Percentiles rank a stretch among this genome's conserved stretches.
Evolutionary conservation across 1,140 invertebrate species (phyloP).

Genomic region (Bombus pascuorum): DNA sequence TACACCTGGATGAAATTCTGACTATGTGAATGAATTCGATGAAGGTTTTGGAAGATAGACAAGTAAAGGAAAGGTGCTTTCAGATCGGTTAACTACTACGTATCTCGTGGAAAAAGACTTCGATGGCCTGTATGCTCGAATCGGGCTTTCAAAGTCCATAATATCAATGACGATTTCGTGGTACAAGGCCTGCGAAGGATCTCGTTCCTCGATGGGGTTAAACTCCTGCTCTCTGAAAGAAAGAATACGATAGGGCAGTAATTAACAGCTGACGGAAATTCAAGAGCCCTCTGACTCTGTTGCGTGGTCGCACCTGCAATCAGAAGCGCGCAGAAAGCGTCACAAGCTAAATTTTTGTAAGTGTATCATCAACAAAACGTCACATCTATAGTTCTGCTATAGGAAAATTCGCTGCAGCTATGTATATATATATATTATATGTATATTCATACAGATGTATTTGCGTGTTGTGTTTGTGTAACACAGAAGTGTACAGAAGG

Average conservation of each 20-base stretch:
- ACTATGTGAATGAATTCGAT: not conserved
- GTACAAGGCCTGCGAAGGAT: not conserved
- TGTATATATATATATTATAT: not conserved
- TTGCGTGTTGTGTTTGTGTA: conserved; percentile 12
- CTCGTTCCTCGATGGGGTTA: not conserved
- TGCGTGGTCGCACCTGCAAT: conserved; percentile 20
- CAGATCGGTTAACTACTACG: not conserved
- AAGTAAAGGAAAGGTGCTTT: not conserved
- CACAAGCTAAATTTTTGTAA: not conserved
- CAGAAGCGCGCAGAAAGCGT: conserved; percentile 27
- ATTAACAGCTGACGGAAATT: conserved; percentile 5
- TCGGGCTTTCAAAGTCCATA: not conserved
- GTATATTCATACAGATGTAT: not conserved
- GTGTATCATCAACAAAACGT: conserved; percentile 8
- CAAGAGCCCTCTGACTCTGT: not conserved
- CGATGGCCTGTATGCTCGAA: not conserved
- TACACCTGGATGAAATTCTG: conserved; percentile 4
- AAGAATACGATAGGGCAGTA: not conserved
- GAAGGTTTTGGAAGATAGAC: not conserved
- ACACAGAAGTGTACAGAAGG: not conserved
- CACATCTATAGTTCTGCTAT: conserved; percentile 15
- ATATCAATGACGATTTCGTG: not conserved
- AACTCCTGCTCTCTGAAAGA: not conserved
- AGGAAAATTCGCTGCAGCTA: conserved; percentile 36
- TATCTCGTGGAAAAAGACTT: not conserved